Evolutionary conservation across 2,113 vertebrate species (phyloP).

Genomic region (Pachycephala philippinensis): DNA sequence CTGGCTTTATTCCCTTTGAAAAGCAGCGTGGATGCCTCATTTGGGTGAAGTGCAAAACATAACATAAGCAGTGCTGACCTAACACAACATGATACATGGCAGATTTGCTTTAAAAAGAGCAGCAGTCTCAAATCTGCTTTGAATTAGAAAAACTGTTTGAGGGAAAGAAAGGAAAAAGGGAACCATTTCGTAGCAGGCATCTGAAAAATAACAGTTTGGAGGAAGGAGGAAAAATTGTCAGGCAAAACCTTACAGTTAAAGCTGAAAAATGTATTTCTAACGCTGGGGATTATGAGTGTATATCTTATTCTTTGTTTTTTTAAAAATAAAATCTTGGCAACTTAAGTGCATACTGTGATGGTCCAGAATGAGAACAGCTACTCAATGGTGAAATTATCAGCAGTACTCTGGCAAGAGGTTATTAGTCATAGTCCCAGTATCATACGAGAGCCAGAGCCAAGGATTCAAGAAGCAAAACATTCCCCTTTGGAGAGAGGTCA

Average conservation of each 20-base stretch:
- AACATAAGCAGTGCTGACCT: conserved; percentile 26
- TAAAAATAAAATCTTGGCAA: conserved; percentile 55
- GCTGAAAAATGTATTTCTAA: conserved; percentile 50
- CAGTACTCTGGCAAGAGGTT: conserved; percentile 45
- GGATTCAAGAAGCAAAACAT: conserved; percentile 65
- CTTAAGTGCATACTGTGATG: not conserved
- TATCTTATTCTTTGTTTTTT: conserved; percentile 47
- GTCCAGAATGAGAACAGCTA: conserved; percentile 60
- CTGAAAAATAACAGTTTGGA: conserved; percentile 54
- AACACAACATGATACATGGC: conserved; percentile 22
- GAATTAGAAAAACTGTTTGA: conserved; percentile 58
- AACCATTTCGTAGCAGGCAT: conserved; percentile 42
- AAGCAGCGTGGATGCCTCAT: not conserved
- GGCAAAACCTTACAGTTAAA: conserved; percentile 38
- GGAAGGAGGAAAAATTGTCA: conserved; percentile 19
- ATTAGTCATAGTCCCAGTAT: conserved; percentile 66
- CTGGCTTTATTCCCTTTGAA: not conserved
- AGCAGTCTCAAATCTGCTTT: conserved; percentile 54
- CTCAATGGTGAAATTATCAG: conserved; percentile 68
- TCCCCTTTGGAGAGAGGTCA: conserved; percentile 56
- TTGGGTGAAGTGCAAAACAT: conserved; percentile 17
- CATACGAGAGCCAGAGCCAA: conserved; percentile 47
- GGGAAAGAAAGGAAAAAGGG: conserved; percentile 45
- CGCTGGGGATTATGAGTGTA: conserved; percentile 15
- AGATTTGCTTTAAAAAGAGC: conserved; percentile 56